These are phyloP conservation scores for Drosophila ezoana DNA, from an alignment of 2,888 invertebrate species.

Conservation along the genomic window DNA sequence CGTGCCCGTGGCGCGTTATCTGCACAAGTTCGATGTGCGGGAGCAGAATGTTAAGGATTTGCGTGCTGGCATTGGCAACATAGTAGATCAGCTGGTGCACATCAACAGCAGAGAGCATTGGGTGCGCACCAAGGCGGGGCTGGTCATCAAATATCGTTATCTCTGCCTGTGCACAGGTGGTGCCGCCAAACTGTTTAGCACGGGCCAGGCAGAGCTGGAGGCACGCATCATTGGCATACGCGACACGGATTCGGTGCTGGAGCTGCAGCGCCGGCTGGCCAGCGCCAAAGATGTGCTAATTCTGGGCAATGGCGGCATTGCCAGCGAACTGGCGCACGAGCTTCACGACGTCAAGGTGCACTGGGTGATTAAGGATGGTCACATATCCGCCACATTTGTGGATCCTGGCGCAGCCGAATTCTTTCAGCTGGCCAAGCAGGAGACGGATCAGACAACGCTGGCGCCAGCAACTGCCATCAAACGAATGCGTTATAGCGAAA, in stretches of 20 bases:
- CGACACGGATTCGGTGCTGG: constrained; percentile 96
- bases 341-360: constrained; percentile 93
- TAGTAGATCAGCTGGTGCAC: constrained; percentile 88
- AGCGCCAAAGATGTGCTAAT: constrained; percentile 91
- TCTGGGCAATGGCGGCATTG: constrained; percentile 99
- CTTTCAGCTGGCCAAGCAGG: constrained; percentile 86
- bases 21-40: constrained; percentile 94
- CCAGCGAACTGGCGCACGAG: constrained; percentile 97
- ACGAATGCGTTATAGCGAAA: constrained; percentile 89
- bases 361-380: constrained; percentile 97
- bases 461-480: constrained; percentile 85
- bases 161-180: constrained; percentile 97
- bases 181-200: constrained; percentile 90
- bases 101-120: constrained; percentile 86
- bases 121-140: constrained; percentile 86
- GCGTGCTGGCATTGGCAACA: constrained; percentile 84
- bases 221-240: constrained; percentile 93
- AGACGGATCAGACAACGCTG: constrained; percentile 8
- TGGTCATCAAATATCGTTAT: constrained; percentile 89
- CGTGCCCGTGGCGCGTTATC: constrained; percentile 91
- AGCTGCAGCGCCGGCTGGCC: constrained; percentile 90
- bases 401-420: constrained; percentile 98
- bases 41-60: constrained; percentile 89
- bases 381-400: constrained; percentile 96
- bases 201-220: constrained; percentile 83